These are phyloP conservation scores for Tribolium freemani DNA, from an alignment of 2,888 invertebrate species.

Conservation along the genomic window DNA sequence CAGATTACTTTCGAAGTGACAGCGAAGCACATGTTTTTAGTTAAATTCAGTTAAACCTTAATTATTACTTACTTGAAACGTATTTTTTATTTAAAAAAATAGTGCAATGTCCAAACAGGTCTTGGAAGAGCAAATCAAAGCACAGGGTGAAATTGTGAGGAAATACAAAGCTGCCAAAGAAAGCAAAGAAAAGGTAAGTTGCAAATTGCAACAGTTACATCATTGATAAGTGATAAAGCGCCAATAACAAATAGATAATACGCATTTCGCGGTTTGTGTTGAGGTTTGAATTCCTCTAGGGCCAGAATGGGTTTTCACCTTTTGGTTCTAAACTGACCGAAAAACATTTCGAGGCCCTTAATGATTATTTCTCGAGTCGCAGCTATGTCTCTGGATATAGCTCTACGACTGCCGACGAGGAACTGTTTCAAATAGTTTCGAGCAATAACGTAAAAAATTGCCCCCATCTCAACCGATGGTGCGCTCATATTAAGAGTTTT, in stretches of 20 bases:
- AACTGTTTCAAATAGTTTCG: slow-evolving; percentile 63
- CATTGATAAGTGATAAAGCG: slow-evolving; percentile 24
- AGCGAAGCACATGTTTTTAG: slow-evolving; percentile 7
- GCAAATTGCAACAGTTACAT: slow-evolving; percentile 32
- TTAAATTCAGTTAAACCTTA: background rate
- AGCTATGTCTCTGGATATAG: slow-evolving; percentile 74
- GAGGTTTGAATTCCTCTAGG: slow-evolving; percentile 29
- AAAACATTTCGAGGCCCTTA: slow-evolving; percentile 50
- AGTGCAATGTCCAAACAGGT: slow-evolving; percentile 67
- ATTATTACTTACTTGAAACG: background rate
- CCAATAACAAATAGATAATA: background rate
- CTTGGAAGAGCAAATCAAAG: slow-evolving; percentile 74
- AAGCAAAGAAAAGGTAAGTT: slow-evolving; percentile 79
- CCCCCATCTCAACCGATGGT: slow-evolving; percentile 73
- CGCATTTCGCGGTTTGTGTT: background rate
- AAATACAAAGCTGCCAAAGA: slow-evolving; percentile 86
- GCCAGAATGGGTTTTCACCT: slow-evolving; percentile 26
- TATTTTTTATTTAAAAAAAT: background rate
- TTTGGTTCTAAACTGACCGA: slow-evolving; percentile 8
- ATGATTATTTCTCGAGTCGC: slow-evolving; percentile 69
- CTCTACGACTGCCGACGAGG: slow-evolving; percentile 71
- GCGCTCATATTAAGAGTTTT: slow-evolving; percentile 75
- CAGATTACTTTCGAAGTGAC: slow-evolving; percentile 9
- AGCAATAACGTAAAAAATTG: slow-evolving; percentile 65
- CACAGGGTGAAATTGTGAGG: slow-evolving; percentile 86